Evolutionary conservation across 1,140 invertebrate genomes (phyloP).

Genomic region (Neodiprion lecontei): DNA sequence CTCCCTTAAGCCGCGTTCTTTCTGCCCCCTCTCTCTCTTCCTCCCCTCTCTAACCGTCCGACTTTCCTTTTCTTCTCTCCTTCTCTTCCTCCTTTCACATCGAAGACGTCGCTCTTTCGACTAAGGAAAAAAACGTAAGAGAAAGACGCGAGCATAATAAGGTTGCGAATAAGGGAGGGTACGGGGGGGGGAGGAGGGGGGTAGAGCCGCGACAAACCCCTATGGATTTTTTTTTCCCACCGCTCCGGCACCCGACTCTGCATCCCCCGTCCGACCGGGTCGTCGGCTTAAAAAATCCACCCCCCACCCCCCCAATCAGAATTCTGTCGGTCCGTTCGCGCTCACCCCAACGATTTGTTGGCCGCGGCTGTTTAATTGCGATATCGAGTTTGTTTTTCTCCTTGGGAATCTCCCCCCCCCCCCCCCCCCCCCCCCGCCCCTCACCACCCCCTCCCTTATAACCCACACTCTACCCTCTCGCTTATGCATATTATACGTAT

Average conservation of each 20-base stretch:
- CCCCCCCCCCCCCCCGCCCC: too few relatives aligned
- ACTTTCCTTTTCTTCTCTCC: neutral
- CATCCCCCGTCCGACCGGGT: constrained; percentile 26
- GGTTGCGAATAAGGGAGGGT: constrained; percentile 25
- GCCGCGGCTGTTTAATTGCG: constrained; percentile 56
- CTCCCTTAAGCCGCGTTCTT: constrained; percentile 21
- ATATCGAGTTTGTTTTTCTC: constrained; percentile 42
- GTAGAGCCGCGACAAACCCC: constrained; percentile 29
- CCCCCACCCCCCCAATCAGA: constrained; percentile 34
- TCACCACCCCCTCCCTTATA: too few relatives aligned
- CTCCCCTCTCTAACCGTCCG: neutral
- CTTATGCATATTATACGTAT: neutral
- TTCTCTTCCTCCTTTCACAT: neutral
- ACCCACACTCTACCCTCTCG: too few relatives aligned
- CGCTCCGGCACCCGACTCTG: constrained; percentile 40
- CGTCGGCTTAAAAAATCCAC: constrained; percentile 52
- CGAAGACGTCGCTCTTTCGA: neutral
- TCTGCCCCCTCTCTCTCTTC: constrained; percentile 8
- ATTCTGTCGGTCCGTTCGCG: neutral
- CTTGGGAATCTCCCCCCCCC: neutral
- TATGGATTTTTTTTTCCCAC: constrained; percentile 58
- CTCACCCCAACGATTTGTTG: constrained; percentile 46
- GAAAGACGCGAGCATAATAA: constrained; percentile 23
- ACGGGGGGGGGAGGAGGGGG: constrained; percentile 27
- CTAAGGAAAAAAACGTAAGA: neutral